phyloP scores from a whole-genome alignment of 2,888 invertebrate genomes.

The Junonia oenone region DNA sequence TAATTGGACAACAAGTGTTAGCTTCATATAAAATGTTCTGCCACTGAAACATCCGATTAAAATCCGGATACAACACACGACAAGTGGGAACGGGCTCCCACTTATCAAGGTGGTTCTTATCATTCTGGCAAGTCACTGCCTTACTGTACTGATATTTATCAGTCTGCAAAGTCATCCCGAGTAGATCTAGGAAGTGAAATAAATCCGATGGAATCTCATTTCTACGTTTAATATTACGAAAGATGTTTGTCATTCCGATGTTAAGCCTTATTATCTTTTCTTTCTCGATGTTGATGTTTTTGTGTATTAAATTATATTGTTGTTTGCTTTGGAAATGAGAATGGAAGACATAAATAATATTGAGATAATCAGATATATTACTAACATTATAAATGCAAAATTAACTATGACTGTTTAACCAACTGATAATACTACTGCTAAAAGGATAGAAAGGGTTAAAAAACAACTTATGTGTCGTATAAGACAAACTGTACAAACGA shows the following conservation, averaged over 20 bases:
- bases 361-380: not conserved
- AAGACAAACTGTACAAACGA: too few relatives aligned
- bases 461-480: too few relatives aligned
- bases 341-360: not conserved
- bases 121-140: conserved; percentile 18
- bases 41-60: too few relatives aligned
- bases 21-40: too few relatives aligned
- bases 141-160: conserved; percentile 22
- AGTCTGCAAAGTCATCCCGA: conserved; percentile 20
- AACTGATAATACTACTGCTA: too few relatives aligned
- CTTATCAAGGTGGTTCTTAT: conserved; percentile 11
- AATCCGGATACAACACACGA: too few relatives aligned
- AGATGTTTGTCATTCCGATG: not conserved
- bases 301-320: not conserved
- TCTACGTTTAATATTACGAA: not conserved
- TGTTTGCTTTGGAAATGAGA: not conserved
- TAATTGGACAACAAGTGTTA: too few relatives aligned
- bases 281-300: not conserved
- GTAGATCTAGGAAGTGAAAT: conserved; percentile 15
- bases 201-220: conserved; percentile 5
- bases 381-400: too few relatives aligned
- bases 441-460: too few relatives aligned
- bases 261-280: not conserved
- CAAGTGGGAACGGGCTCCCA: too few relatives aligned
- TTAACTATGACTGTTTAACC: too few relatives aligned